Evolutionary conservation across 2,888 invertebrate species (phyloP).

Genomic region (Oxyscelio sp.): DNA sequence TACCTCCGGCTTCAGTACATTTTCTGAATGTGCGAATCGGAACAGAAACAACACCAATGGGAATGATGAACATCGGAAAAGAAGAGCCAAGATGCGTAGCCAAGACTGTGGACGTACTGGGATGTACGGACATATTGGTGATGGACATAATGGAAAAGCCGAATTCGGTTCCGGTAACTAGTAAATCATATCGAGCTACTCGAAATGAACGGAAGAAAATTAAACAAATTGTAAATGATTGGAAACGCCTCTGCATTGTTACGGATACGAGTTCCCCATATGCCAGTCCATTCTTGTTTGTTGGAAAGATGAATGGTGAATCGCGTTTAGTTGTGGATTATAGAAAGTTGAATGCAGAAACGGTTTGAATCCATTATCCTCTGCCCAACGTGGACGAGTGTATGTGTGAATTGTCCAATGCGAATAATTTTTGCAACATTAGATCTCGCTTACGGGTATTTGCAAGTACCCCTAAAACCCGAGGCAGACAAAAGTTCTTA

Average conservation of each 20-base stretch:
- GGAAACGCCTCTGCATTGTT: conserved; percentile 60
- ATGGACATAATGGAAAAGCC: too few species aligned
- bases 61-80: neutral
- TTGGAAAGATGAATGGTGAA: conserved; percentile 68
- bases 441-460: too few species aligned
- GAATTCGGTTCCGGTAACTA: neutral
- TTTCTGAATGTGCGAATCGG: conserved; percentile 8
- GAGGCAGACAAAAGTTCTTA: conserved; percentile 43
- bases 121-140: neutral
- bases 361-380: too few species aligned
- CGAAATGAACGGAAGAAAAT: neutral
- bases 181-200: conserved; percentile 30
- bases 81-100: neutral
- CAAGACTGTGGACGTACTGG: neutral
- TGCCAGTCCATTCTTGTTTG: conserved; percentile 73
- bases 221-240: conserved; percentile 27
- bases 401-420: too few species aligned
- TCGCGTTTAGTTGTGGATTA: conserved; percentile 72
- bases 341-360: conserved; percentile 47
- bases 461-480: conserved; percentile 42
- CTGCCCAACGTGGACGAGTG: too few species aligned
- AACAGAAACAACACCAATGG: neutral
- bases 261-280: conserved; percentile 76
- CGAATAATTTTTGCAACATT: too few species aligned
- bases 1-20: conserved; percentile 6